These are phyloP conservation scores for Glaucomys volans DNA, from an alignment of 2,113 vertebrate genomes.

Conservation along the genomic window DNA sequence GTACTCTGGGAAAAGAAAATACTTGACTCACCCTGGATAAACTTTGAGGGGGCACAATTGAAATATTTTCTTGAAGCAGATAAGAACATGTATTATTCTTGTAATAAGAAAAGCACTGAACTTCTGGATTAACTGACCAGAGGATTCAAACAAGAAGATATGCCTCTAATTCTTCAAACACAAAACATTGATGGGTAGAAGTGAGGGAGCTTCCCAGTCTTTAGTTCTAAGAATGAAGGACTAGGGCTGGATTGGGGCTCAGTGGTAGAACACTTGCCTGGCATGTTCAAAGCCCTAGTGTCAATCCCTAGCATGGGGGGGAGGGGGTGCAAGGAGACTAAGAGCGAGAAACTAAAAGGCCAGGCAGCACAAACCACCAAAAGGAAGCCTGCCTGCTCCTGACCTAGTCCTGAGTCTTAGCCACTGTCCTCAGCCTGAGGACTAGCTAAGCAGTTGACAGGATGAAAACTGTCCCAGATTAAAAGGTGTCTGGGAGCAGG, in stretches of 20 bases:
- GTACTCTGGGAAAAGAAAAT: neutral
- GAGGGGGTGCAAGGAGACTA: too few relatives aligned
- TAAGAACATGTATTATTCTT: neutral
- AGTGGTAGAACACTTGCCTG: too few relatives aligned
- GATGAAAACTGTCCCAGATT: neutral
- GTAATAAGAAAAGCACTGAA: neutral
- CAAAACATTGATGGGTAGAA: neutral
- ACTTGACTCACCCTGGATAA: neutral
- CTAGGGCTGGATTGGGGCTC: too few relatives aligned
- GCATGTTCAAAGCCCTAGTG: too few relatives aligned
- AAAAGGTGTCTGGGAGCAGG: neutral
- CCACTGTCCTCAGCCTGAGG: rapidly evolving
- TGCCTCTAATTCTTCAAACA: neutral
- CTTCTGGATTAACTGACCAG: neutral
- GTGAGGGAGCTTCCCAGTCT: too few relatives aligned
- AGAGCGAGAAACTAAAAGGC: neutral
- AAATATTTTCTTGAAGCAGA: neutral
- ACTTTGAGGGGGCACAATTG: neutral
- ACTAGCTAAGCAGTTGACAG: neutral
- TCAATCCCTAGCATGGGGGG: too few relatives aligned
- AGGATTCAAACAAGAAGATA: neutral
- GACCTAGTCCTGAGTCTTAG: neutral
- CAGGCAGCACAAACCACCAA: neutral
- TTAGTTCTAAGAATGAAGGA: too few relatives aligned
- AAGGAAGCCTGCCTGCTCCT: neutral